Evolutionary conservation across 2,797 vertebrate genomes (phyloP), one percentile per base, ranked within the genome.

Genomic region (Bothrops alternatus): DNA sequence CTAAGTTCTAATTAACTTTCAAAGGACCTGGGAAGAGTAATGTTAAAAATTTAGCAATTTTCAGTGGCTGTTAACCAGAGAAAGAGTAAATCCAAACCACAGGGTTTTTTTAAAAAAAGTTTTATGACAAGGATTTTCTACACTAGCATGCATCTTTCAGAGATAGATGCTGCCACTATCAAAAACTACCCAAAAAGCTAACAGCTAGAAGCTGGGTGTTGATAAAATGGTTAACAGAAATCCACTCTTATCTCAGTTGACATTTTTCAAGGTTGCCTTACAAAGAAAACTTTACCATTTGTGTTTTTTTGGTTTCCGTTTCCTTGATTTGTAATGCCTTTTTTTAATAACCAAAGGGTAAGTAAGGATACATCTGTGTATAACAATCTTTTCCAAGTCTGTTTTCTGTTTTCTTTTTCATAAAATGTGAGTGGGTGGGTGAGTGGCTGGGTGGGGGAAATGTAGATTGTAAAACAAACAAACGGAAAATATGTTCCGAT

Each of bases 311-410:
- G 89, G 86, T 95, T 60, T 6, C 55, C 57, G 94, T 96, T 92
- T 91, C 85, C 93, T 97, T 97, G 90, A 94, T 97, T 96, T 96
- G 92, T 96, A 96, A 94, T 95, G 94, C 32, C 63, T 96, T 97
- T 96, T 96, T 96, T 42, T 69, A n/a, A 96, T 93, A 94, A 92
- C 92, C 95, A 93, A 95, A 93, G 89, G 92, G 94, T 93, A 91
- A 96, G 92, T 82, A 82, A 96, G 92, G 89, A 94, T 95, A 95
- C 91, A 91, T 96, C 95, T 96, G 93, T 96, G 95, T 95, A 96
- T 93, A 97, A 96, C 91, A 93, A 91, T 97, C 94, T 96, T 97
- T 96, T 97, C 96, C 56, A 18, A 95, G 73, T 78, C 86, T 93
- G 61, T 25, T 90, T 95, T 95, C 92, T 90, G 95, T 95, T 95